phyloP scores from a whole-genome alignment of 2,113 vertebrate species.

The Montifringilla adamsi region DNA sequence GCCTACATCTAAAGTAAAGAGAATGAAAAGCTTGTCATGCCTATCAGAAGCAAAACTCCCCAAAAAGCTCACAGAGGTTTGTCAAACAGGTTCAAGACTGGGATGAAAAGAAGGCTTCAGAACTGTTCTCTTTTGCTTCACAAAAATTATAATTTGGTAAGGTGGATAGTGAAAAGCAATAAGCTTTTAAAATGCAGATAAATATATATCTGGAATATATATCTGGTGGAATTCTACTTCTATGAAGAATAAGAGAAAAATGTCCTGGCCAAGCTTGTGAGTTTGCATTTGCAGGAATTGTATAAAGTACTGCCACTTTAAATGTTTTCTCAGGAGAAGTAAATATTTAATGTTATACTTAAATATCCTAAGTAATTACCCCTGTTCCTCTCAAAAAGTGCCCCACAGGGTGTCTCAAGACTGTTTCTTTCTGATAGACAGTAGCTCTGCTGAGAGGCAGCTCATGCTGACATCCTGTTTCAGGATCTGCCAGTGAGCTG shows the following conservation, averaged over 20 bases:
- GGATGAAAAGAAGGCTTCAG: constrained; percentile 1
- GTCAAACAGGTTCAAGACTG: not conserved
- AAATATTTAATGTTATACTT: constrained; percentile 66
- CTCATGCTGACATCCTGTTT: constrained; percentile 48
- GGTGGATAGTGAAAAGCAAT: not conserved
- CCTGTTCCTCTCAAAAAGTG: constrained; percentile 28
- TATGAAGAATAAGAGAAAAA: constrained; percentile 28
- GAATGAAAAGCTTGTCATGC: fast-evolving
- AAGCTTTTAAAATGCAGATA: not conserved
- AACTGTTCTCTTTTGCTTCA: not conserved
- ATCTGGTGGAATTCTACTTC: not conserved
- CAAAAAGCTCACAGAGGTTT: not conserved
- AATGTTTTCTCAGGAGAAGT: constrained; percentile 64
- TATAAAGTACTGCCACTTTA: constrained; percentile 62
- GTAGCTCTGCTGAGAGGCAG: constrained; percentile 33
- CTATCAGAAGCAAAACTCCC: not conserved
- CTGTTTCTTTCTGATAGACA: constrained; percentile 48
- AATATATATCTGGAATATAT: not conserved
- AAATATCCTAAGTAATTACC: constrained; percentile 55
- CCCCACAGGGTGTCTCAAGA: constrained; percentile 23
- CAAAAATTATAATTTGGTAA: not conserved
- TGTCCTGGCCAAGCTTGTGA: not conserved
- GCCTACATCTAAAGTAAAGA: not conserved
- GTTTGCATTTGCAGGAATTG: constrained; percentile 10
- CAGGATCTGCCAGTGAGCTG: constrained; percentile 45